A percentile compares a stretch with the other conserved stretches of the same genome.
These are phyloP conservation scores for Buathra laborator DNA, from an alignment of 2,888 invertebrate species.

Conservation along the genomic window DNA sequence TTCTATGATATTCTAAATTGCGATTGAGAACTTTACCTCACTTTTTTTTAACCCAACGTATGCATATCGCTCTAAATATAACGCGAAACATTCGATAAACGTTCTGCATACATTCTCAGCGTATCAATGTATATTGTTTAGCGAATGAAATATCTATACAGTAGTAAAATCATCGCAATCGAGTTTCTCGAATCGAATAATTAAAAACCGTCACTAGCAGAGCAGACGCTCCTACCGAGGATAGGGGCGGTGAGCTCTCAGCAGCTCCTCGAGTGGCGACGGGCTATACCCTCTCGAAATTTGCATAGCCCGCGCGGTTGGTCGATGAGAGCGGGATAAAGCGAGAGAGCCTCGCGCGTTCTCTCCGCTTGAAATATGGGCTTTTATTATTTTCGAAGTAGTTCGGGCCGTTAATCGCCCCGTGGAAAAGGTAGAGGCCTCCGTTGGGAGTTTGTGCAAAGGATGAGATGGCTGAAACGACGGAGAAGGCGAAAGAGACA, in stretches of 20 bases:
- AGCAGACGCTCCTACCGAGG: slow-evolving; percentile 55
- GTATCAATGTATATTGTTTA: background rate
- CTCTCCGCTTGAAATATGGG: slow-evolving; percentile 78
- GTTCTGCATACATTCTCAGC: background rate
- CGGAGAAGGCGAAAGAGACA: slow-evolving; percentile 65
- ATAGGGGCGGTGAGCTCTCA: slow-evolving; percentile 67
- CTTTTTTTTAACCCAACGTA: no score
- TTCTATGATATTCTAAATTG: no score
- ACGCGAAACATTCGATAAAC: background rate
- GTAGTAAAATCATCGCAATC: slow-evolving; percentile 66
- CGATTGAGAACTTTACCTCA: no score
- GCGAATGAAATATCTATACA: background rate
- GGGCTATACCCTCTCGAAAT: slow-evolving; percentile 76
- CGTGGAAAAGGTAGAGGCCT: slow-evolving; percentile 57
- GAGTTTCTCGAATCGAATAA: slow-evolving; percentile 79
- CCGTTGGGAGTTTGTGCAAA: slow-evolving; percentile 12
- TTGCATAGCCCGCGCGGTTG: slow-evolving; percentile 79
- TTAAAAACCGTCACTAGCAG: slow-evolving; percentile 82
- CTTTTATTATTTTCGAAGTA: slow-evolving; percentile 80
- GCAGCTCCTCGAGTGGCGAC: slow-evolving; percentile 70
- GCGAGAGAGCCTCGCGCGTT: slow-evolving; percentile 59
- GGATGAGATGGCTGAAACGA: slow-evolving; percentile 57
- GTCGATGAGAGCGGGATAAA: slow-evolving; percentile 62
- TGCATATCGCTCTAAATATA: no score
- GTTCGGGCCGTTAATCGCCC: slow-evolving; percentile 76